Base-by-base conservation (phyloP, 2,113 vertebrate genomes). In the Fregata magnificens region DNA sequence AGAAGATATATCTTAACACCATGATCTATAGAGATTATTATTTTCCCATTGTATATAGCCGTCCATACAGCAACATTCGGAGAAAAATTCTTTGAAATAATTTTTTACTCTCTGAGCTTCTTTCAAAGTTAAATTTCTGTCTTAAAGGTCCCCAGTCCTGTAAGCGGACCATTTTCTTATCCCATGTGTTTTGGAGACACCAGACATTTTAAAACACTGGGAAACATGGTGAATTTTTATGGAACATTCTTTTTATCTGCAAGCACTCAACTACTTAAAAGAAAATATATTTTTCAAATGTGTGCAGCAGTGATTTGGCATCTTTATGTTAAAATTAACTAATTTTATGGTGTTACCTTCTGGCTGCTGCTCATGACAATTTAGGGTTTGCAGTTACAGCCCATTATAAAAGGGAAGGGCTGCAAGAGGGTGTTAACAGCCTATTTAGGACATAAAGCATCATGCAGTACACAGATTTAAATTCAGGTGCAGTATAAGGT, bases 401-500 rank as follows among this genome's bases (percentile, higher is more conserved):
- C 93, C 95, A 93, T 97, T 95, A 96, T 74, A 96, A 97, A 95
- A 91, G 56, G 72, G 94, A 95, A 97, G 86, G 71, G 61, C 86
- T 95, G 85, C 62, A 91, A 78, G 67, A 97, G 65, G 76, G 87
- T 95, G 88, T 93, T 98, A 98, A 94, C 79, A 97, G 91, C 65
- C 63, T 96, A 69, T 86, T 97, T 97, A 97, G 95, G 88, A 93
- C 95, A 97, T 90, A 97, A 97, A 98, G 83, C 53, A 67, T 88
- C 18, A 15, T 82, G 66, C 81, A 90, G 96, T 49, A 87, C 87
- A 74, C 38, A 96, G 78, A 95, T 98, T 96, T 96, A 98, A 97
- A 98, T 96, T 95, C 92, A 98, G 95, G 97, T 96, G 82, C 90
- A 95, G 88, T 95, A 82, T 95, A 98, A 98, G 95, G 94, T 97